Conservation (phyloP, 2,888 invertebrate species). For the Pteria penguin region DNA sequence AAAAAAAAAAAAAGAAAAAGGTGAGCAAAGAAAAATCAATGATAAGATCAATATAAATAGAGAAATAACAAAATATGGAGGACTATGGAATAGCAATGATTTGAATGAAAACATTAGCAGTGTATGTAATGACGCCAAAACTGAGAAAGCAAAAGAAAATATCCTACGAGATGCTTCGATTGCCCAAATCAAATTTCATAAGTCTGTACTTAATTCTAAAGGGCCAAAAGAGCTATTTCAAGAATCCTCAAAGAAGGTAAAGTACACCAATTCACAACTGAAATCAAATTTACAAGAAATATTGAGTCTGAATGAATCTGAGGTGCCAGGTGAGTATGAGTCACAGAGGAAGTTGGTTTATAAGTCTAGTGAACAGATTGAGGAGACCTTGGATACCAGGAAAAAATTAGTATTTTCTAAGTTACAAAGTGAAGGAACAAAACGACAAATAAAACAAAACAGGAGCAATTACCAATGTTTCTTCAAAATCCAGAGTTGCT, state of each 20-base stretch:
- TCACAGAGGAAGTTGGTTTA: background rate
- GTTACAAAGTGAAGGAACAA: background rate
- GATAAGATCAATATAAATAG: slow-evolving; percentile 2
- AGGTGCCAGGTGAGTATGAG: background rate
- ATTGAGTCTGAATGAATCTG: background rate
- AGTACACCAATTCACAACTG: background rate
- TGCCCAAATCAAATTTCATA: slow-evolving; percentile 15
- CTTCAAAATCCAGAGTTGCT: background rate
- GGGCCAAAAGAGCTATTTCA: slow-evolving; percentile 5
- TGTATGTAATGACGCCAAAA: background rate
- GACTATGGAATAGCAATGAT: background rate
- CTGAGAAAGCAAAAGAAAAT: background rate
- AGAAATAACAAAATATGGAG: slow-evolving; percentile 13
- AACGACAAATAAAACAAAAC: slow-evolving; percentile 11
- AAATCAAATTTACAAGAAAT: slow-evolving; percentile 1
- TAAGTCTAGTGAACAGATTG: background rate
- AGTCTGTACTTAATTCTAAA: background rate
- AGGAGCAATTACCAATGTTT: background rate
- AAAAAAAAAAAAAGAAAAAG: slow-evolving; percentile 5
- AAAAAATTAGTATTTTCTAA: slow-evolving; percentile 1
- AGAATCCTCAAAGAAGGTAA: background rate
- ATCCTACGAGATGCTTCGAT: background rate
- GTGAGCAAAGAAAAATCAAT: slow-evolving; percentile 8
- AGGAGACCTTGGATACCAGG: background rate
- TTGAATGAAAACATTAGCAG: background rate